A percentile compares a stretch with the other conserved stretches of the same genome.
phyloP scores from a whole-genome alignment of 2,797 vertebrate genomes.

The Macroramphosus scolopax region DNA sequence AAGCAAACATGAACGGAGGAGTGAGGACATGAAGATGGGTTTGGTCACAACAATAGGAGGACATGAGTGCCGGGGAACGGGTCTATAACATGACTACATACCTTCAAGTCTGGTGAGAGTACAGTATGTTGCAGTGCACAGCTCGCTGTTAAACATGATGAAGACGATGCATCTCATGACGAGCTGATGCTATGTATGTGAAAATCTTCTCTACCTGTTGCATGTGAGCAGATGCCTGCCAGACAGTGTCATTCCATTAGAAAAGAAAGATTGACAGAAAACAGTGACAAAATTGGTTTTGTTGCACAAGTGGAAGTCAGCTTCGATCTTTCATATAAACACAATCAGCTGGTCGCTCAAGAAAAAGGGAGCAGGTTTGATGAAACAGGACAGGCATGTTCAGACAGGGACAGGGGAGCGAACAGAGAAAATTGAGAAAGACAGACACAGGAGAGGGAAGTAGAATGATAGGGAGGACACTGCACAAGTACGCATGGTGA shows the following conservation, averaged over 20 bases:
- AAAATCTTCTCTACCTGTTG: slow-evolving; percentile 78
- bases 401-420: slow-evolving; percentile 25
- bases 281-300: slow-evolving; percentile 36
- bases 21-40: slow-evolving; percentile 23
- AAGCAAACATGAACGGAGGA: slow-evolving; percentile 30
- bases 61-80: slow-evolving; percentile 17
- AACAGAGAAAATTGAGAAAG: slow-evolving; percentile 35
- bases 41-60: slow-evolving; percentile 4
- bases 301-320: slow-evolving; percentile 47
- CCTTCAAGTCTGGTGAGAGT: slow-evolving; percentile 34
- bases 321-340: slow-evolving; percentile 41
- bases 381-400: slow-evolving; percentile 28
- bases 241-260: slow-evolving; percentile 55
- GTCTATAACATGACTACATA: slow-evolving; percentile 25
- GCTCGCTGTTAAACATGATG: slow-evolving; percentile 29
- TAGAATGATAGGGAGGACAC: slow-evolving; percentile 48
- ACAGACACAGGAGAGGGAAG: slow-evolving; percentile 54
- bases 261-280: slow-evolving; percentile 37
- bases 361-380: slow-evolving; percentile 5
- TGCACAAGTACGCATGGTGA: slow-evolving; percentile 57
- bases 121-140: slow-evolving; percentile 56
- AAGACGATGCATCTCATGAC: slow-evolving; percentile 15
- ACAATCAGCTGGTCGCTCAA: slow-evolving; percentile 71
- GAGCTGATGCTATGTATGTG: slow-evolving; percentile 35
- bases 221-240: slow-evolving; percentile 52